phyloP scores from a whole-genome alignment of 2,888 invertebrate species.

The Automeris io region DNA sequence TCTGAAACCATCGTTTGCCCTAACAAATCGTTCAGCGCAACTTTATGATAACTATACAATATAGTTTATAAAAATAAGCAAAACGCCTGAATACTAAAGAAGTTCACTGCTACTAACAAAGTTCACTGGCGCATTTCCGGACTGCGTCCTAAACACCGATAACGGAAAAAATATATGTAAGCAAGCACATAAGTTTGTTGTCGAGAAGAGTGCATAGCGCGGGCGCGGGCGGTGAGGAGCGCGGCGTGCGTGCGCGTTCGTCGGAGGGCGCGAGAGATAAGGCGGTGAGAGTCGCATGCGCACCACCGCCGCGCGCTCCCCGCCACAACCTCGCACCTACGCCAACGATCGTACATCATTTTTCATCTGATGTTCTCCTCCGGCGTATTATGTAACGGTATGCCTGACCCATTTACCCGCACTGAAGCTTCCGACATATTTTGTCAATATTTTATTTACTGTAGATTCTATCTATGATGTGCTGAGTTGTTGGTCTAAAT shows the following conservation, averaged over 20 bases:
- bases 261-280: constrained; percentile 77
- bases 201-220: constrained; percentile 62
- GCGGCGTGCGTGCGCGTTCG: constrained; percentile 68
- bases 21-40: constrained; percentile 17
- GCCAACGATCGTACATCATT: constrained; percentile 61
- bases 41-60: constrained; percentile 8
- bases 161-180: constrained; percentile 48
- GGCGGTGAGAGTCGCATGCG: constrained; percentile 73
- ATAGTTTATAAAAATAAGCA: constrained; percentile 7
- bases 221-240: constrained; percentile 45
- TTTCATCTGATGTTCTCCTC: constrained; percentile 63
- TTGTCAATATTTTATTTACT: neutral
- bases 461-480: neutral
- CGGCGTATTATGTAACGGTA: constrained; percentile 66
- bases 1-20: constrained; percentile 78
- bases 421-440: constrained; percentile 10
- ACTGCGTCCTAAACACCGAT: constrained; percentile 49
- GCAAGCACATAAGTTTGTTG: constrained; percentile 51
- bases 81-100: no score
- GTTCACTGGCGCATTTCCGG: constrained; percentile 56
- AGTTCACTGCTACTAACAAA: constrained; percentile 6
- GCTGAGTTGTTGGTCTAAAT: neutral
- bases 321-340: constrained; percentile 43
- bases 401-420: constrained; percentile 48
- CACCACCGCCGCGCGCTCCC: constrained; percentile 40